phyloP scores from a whole-genome alignment of 2,797 vertebrate species.

The Capromys pilorides region DNA sequence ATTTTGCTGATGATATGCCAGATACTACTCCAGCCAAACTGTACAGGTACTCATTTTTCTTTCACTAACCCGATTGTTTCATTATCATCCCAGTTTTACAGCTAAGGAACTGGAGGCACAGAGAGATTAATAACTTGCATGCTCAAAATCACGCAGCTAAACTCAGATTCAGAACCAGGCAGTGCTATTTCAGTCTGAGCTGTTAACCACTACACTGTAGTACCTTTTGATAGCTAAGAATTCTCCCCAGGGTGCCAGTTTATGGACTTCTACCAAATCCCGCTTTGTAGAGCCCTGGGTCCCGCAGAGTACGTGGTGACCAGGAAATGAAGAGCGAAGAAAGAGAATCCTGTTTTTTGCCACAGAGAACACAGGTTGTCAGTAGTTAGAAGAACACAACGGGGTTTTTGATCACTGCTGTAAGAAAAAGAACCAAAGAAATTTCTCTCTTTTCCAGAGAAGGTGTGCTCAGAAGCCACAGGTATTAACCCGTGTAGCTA shows the following conservation, averaged over 20 bases:
- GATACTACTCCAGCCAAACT: neutral
- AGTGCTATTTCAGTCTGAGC: neutral
- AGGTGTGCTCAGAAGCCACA: neutral
- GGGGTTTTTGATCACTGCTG: neutral
- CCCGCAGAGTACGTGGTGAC: neutral
- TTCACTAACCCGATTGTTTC: neutral
- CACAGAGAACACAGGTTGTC: neutral
- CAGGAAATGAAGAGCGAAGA: neutral
- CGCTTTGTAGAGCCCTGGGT: neutral
- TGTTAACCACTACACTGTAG: neutral
- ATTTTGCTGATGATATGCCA: neutral
- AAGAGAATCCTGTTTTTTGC: neutral
- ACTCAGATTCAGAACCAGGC: neutral
- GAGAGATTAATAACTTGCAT: neutral
- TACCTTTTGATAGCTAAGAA: neutral
- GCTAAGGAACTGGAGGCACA: neutral
- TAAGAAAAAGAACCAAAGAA: neutral
- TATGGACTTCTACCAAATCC: neutral
- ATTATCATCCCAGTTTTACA: neutral
- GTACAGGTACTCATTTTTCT: neutral
- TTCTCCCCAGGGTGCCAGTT: neutral
- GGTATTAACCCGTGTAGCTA: neutral
- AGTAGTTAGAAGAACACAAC: neutral
- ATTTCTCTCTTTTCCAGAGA: conserved; percentile 2
- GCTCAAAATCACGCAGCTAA: neutral